Conservation (phyloP, 2,888 invertebrate species). For the Eubasilissa splendida region DNA sequence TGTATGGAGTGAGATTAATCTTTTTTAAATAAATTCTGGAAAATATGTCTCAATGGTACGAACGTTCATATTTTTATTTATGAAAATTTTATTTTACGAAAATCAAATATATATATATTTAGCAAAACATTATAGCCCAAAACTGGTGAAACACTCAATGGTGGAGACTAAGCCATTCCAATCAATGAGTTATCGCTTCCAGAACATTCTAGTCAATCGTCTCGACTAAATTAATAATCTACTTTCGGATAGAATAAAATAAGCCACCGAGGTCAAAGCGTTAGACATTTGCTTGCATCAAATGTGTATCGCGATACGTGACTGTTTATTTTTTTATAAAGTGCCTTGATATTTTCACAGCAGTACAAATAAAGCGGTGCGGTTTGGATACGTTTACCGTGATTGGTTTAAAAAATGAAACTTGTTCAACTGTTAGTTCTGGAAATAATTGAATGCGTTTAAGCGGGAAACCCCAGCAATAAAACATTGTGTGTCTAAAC, state of each 20-base stretch:
- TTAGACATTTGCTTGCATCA: not conserved
- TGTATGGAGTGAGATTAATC: no score
- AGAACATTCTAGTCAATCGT: not conserved
- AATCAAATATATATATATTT: no score
- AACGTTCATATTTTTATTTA: no score
- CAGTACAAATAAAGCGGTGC: not conserved
- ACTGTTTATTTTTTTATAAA: not conserved
- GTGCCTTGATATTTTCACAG: not conserved
- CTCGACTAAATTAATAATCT: not conserved
- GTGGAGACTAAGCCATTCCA: not conserved
- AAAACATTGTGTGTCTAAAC: not conserved
- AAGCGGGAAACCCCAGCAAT: conserved; percentile 19
- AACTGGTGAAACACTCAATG: no score
- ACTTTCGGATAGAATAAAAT: not conserved
- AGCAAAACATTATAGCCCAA: no score
- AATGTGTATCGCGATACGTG: not conserved
- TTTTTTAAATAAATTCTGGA: no score
- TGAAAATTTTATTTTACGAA: no score
- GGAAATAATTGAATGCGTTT: conserved; percentile 29
- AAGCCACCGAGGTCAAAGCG: not conserved
- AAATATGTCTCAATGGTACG: no score
- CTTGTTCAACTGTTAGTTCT: not conserved
- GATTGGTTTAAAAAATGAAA: not conserved
- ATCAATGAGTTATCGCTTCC: not conserved
- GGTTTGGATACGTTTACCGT: not conserved